Percentiles rank a stretch among this genome's conserved stretches.
These are phyloP conservation scores for Melanophora roralis DNA, from an alignment of 2,888 invertebrate species.

Conservation along the genomic window DNA sequence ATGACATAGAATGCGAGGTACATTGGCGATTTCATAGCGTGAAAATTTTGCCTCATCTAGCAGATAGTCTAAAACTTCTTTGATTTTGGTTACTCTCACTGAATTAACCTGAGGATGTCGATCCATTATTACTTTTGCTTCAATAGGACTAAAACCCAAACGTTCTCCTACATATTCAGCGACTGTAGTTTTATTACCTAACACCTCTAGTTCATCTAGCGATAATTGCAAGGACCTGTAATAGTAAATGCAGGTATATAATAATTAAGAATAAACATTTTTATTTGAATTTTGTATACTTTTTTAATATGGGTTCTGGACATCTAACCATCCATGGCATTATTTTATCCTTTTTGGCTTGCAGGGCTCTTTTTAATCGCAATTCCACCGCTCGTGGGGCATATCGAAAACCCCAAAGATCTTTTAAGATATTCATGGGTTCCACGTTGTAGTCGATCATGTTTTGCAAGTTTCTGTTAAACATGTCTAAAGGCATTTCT, in stretches of 20 bases:
- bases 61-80: constrained; percentile 80
- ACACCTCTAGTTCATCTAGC: constrained; percentile 76
- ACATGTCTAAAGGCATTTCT: constrained; percentile 79
- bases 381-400: constrained; percentile 79
- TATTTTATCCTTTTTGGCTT: constrained; percentile 78
- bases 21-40: constrained; percentile 79
- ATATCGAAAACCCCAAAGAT: constrained; percentile 83
- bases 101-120: constrained; percentile 79
- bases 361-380: constrained; percentile 78
- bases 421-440: constrained; percentile 79
- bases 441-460: constrained; percentile 79
- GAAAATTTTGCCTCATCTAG: constrained; percentile 78
- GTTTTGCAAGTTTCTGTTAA: constrained; percentile 78
- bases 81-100: constrained; percentile 80
- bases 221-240: constrained; percentile 73
- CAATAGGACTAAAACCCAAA: constrained; percentile 77
- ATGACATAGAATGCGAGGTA: constrained; percentile 79
- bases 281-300: constrained; percentile 74
- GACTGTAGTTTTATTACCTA: constrained; percentile 78
- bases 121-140: constrained; percentile 78
- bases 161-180: constrained; percentile 79
- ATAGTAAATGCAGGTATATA: constrained; percentile 44
- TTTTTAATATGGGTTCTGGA: constrained; percentile 79
- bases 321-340: constrained; percentile 85
- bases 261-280: background rate